Conservation (phyloP, 1,140 invertebrate genomes). For the Macrosteles quadrilineatus region DNA sequence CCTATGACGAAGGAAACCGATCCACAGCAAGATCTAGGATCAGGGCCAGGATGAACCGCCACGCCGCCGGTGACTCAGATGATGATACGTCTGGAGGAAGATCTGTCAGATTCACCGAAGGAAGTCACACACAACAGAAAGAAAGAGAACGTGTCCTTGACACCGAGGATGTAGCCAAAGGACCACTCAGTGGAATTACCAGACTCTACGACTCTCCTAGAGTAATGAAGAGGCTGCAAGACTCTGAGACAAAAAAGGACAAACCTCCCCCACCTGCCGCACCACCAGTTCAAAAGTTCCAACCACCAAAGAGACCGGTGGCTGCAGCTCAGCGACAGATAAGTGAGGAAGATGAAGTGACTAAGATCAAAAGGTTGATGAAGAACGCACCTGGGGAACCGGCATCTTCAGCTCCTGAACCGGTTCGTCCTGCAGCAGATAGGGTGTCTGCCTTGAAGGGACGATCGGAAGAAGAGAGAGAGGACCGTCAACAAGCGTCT, state of each 20-base stretch:
- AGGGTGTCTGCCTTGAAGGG: constrained; percentile 53
- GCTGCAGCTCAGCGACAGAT: constrained; percentile 59
- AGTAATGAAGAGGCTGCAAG: constrained; percentile 85
- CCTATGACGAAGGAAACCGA: constrained; percentile 58
- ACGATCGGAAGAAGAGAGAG: constrained; percentile 41
- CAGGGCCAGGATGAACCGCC: constrained; percentile 69
- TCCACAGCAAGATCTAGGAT: constrained; percentile 62
- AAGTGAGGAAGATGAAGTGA: constrained; percentile 88
- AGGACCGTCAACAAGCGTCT: constrained; percentile 30
- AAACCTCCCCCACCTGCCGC: constrained; percentile 59
- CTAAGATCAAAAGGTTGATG: constrained; percentile 85
- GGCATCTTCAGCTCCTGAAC: constrained; percentile 59
- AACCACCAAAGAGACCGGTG: constrained; percentile 44
- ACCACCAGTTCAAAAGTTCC: constrained; percentile 52
- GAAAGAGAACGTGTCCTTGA: constrained; percentile 80
- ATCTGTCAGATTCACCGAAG: constrained; percentile 53
- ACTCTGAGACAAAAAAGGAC: constrained; percentile 72
- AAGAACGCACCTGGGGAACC: constrained; percentile 62
- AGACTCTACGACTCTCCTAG: constrained; percentile 85
- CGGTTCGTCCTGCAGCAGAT: constrained; percentile 55
- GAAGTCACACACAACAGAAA: constrained; percentile 52
- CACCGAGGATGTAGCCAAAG: constrained; percentile 82
- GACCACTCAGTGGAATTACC: constrained; percentile 87
- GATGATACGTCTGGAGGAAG: constrained; percentile 64
- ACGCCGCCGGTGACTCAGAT: constrained; percentile 59